Percentiles rank a stretch among this genome's conserved stretches.
Conservation (phyloP, 1,140 invertebrate genomes). For the Holotrichia oblita region DNA sequence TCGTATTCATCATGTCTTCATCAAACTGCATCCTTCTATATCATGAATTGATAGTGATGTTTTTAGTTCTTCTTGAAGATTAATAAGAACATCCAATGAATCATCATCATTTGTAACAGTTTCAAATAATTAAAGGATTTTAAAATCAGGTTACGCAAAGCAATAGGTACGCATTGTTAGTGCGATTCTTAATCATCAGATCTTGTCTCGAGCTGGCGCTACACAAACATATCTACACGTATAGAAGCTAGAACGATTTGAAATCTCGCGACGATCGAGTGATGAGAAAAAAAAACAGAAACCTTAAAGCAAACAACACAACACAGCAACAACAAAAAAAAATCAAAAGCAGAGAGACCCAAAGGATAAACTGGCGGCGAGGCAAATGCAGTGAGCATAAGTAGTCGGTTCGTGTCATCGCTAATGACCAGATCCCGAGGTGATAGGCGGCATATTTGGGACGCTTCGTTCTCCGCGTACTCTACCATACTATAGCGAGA, state of each 20-base stretch:
- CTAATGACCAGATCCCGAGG: slow-evolving; percentile 40
- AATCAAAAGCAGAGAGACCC: neutral
- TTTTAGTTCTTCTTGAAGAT: no score
- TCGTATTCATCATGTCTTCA: no score
- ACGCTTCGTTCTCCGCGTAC: slow-evolving; percentile 4
- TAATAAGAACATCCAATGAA: no score
- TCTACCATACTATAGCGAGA: no score
- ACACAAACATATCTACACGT: neutral
- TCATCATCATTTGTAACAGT: no score
- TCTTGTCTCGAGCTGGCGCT: no score
- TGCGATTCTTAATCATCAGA: no score
- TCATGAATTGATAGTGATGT: no score
- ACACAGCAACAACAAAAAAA: neutral
- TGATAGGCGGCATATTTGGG: slow-evolving; percentile 41
- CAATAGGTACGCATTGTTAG: no score
- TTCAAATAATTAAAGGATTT: no score
- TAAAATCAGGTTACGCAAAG: no score
- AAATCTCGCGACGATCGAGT: neutral
- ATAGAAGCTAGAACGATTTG: neutral
- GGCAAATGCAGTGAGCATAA: slow-evolving; percentile 37
- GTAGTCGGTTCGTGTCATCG: slow-evolving; percentile 42
- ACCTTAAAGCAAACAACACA: neutral
- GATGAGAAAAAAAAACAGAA: neutral
- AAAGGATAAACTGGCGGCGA: slow-evolving; percentile 14
- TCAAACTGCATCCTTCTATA: no score